These are phyloP conservation scores for Acanthosepion pharaonis DNA, from an alignment of 2,888 invertebrate genomes.

Conservation along the genomic window DNA sequence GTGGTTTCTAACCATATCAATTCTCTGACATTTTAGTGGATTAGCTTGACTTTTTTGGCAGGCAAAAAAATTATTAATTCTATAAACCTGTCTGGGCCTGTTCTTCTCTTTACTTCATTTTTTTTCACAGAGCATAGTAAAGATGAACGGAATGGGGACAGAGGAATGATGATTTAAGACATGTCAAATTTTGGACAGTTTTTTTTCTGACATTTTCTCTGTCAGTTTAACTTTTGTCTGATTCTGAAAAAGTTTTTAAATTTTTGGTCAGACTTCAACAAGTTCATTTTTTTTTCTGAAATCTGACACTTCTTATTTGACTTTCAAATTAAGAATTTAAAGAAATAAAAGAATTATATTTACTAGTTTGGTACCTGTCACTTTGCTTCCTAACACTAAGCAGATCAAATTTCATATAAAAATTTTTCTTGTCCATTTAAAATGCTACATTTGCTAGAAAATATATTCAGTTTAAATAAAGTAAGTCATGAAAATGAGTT, in stretches of 20 bases:
- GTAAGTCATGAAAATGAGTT: no score
- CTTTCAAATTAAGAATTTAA: no score
- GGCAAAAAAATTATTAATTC: neutral
- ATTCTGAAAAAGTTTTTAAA: neutral
- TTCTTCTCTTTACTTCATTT: no score
- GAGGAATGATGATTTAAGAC: neutral
- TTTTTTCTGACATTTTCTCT: neutral
- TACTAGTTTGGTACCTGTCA: no score
- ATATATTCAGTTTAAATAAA: no score
- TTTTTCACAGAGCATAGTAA: neutral
- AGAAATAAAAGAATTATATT: no score
- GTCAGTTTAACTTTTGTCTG: neutral
- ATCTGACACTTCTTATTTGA: no score
- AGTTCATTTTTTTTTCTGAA: neutral
- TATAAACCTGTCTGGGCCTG: neutral
- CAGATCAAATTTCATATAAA: no score
- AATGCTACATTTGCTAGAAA: no score
- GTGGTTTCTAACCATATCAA: neutral
- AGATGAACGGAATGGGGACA: neutral
- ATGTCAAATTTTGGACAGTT: neutral
- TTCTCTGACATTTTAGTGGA: neutral
- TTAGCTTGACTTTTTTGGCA: neutral
- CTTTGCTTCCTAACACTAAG: no score
- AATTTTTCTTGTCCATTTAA: no score
- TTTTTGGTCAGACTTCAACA: neutral